Conservation (phyloP, 2,888 invertebrate genomes). For the Operophtera brumata region DNA sequence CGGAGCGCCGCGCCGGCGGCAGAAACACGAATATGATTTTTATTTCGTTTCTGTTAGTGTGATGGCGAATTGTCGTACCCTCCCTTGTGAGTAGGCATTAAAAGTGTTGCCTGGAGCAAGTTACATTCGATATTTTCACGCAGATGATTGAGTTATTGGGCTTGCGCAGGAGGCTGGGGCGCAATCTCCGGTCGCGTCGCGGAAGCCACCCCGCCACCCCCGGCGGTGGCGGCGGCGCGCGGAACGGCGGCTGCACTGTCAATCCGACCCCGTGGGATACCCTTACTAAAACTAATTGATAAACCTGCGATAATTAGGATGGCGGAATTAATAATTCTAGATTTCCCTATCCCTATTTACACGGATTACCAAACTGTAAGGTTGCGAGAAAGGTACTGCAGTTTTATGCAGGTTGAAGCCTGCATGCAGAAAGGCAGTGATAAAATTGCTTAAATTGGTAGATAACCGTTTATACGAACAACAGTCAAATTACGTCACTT, state of each 20-base stretch:
- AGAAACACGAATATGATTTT: constrained; percentile 46
- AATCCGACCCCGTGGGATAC: constrained; percentile 37
- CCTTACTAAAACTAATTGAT: constrained; percentile 43
- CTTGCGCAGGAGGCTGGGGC: constrained; percentile 71
- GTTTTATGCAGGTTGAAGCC: too few relatives aligned
- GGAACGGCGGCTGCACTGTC: constrained; percentile 43
- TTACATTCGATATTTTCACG: constrained; percentile 74
- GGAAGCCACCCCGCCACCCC: constrained; percentile 44
- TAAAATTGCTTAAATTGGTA: too few relatives aligned
- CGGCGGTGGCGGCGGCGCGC: constrained; percentile 17
- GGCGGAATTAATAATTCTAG: constrained; percentile 17
- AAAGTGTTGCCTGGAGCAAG: constrained; percentile 59
- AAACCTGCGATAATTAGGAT: constrained; percentile 42
- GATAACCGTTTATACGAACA: too few relatives aligned
- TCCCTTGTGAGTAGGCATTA: constrained; percentile 48
- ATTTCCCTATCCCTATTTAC: neutral
- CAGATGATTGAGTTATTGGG: constrained; percentile 74
- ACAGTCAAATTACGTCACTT: too few relatives aligned
- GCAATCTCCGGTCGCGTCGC: constrained; percentile 72
- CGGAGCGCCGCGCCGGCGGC: constrained; percentile 25
- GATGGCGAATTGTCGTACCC: constrained; percentile 44
- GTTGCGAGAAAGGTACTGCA: too few relatives aligned
- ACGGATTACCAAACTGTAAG: too few relatives aligned
- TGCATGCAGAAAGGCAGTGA: too few relatives aligned
- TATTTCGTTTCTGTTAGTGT: constrained; percentile 49